Conservation (phyloP, 1,140 invertebrate genomes). For the Drosophila pachea region DNA sequence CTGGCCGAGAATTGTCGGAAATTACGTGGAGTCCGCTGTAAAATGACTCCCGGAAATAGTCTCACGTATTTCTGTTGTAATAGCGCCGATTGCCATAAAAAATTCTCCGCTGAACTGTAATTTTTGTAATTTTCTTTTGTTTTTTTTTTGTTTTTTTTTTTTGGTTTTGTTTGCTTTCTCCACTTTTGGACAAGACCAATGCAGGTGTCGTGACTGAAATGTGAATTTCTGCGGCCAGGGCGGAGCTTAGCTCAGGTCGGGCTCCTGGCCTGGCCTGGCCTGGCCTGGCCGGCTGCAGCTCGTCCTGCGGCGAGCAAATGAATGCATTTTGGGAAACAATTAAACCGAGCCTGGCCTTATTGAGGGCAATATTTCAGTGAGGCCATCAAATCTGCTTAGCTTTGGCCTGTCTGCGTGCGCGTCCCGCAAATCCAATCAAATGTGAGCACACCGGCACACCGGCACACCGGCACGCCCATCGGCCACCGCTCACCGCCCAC, state of each 20-base stretch:
- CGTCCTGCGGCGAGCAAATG: not conserved
- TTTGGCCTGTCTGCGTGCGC: slow-evolving; percentile 3
- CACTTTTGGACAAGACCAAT: slow-evolving; percentile 4
- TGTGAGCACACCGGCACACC: slow-evolving; percentile 29
- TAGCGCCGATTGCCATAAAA: slow-evolving; percentile 32
- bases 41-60: slow-evolving; percentile 19
- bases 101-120: slow-evolving; percentile 10
- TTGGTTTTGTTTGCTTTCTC: not conserved
- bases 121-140: not conserved
- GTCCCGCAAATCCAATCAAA: slow-evolving; percentile 44
- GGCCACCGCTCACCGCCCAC: slow-evolving; percentile 27
- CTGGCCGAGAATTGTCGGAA: slow-evolving; percentile 1
- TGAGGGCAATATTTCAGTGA: slow-evolving; percentile 5
- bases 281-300: not conserved
- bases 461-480: not conserved
- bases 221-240: not conserved
- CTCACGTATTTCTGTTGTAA: slow-evolving; percentile 34
- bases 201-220: slow-evolving; percentile 24
- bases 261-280: no score
- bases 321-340: not conserved
- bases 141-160: not conserved
- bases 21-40: slow-evolving; percentile 8
- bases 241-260: slow-evolving; percentile 1
- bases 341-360: not conserved
- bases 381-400: not conserved